phyloP scores from a whole-genome alignment of 2,113 vertebrate genomes.

The Saccopteryx leptura region DNA sequence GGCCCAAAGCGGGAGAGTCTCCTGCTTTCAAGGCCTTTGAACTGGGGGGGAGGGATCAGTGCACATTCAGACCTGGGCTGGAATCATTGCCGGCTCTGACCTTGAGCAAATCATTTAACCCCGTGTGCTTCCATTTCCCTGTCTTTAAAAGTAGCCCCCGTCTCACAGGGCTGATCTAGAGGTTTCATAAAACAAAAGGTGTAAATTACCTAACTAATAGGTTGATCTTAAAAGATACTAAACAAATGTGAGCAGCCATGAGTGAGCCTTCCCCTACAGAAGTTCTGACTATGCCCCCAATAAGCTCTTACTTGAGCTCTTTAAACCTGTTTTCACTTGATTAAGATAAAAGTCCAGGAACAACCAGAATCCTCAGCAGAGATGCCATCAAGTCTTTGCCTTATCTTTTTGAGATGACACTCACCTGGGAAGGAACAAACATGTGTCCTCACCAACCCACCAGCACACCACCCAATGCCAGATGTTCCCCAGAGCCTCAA shows the following conservation, averaged over 20 bases:
- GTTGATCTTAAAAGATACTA: background rate
- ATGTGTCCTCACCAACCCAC: background rate
- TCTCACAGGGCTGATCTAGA: background rate
- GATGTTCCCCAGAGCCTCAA: background rate
- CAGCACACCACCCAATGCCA: background rate
- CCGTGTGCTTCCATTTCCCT: background rate
- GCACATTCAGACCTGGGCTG: background rate
- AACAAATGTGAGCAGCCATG: background rate
- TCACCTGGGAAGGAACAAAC: background rate
- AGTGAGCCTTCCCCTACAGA: background rate
- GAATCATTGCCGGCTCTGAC: background rate
- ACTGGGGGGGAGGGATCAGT: too few species aligned
- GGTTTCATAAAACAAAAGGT: background rate
- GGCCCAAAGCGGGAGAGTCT: background rate
- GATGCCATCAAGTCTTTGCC: background rate
- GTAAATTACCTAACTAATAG: background rate
- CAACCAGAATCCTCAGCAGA: background rate
- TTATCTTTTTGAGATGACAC: background rate
- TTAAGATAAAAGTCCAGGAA: background rate
- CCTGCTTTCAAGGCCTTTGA: background rate
- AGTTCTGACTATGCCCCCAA: background rate
- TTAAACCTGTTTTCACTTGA: conserved; percentile 4
- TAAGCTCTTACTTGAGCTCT: background rate
- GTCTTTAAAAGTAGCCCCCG: background rate
- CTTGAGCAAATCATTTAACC: background rate